Percentiles rank a stretch among this genome's conserved stretches.
phyloP scores from a whole-genome alignment of 2,888 invertebrate genomes.

The Oscheius onirici region DNA sequence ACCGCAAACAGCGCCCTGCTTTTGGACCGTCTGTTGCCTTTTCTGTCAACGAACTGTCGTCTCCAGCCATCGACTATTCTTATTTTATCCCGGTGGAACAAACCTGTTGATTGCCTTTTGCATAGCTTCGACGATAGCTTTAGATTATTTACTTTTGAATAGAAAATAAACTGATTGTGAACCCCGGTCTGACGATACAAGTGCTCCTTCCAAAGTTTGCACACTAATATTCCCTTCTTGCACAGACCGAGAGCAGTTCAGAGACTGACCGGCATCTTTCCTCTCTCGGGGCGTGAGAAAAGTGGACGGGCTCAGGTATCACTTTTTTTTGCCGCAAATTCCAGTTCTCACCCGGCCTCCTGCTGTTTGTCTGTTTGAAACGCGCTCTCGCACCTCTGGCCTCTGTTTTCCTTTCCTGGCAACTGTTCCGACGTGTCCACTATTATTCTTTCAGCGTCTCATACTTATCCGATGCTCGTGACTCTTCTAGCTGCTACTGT shows the following conservation, averaged over 20 bases:
- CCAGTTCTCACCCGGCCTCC: constrained; percentile 17
- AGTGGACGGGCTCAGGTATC: constrained; percentile 31
- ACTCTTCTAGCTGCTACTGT: neutral
- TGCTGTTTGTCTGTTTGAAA: constrained; percentile 23
- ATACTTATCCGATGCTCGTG: neutral
- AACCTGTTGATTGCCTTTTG: too few relatives aligned
- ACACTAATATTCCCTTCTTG: too few relatives aligned
- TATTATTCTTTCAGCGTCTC: neutral
- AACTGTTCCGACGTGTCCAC: neutral
- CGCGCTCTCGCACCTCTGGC: constrained; percentile 20
- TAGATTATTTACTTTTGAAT: too few relatives aligned
- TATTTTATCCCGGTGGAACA: too few relatives aligned
- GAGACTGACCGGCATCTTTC: neutral
- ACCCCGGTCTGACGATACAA: too few relatives aligned
- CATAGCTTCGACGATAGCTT: too few relatives aligned
- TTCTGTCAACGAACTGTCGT: constrained; percentile 8
- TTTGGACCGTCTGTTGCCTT: neutral
- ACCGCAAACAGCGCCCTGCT: neutral
- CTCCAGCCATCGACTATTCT: neutral
- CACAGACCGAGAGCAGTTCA: too few relatives aligned
- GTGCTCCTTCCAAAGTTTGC: too few relatives aligned
- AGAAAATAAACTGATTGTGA: too few relatives aligned
- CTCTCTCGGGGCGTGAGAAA: constrained; percentile 18
- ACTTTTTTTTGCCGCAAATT: constrained; percentile 19
- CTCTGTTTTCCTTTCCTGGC: constrained; percentile 26